phyloP scores from a whole-genome alignment of 2,797 vertebrate species.

The Microctenopoma stevenorrisi region DNA sequence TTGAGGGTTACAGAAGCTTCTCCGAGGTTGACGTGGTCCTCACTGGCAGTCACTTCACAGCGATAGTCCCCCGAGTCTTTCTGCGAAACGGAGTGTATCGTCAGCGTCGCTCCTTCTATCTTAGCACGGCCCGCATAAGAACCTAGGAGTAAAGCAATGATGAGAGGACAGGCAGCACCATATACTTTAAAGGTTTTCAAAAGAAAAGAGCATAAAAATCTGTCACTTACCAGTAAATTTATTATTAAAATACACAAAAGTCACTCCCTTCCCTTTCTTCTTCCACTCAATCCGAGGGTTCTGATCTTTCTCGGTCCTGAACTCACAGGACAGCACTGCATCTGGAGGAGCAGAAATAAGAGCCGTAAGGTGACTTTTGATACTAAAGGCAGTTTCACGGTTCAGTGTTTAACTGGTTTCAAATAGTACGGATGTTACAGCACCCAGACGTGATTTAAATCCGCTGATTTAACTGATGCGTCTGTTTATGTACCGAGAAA shows the following conservation, averaged over 20 bases:
- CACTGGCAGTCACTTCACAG: slow-evolving; percentile 91
- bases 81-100: slow-evolving; percentile 90
- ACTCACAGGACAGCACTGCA: slow-evolving; percentile 89
- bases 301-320: slow-evolving; percentile 84
- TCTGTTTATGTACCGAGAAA: too few relatives aligned
- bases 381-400: not conserved
- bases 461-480: not conserved
- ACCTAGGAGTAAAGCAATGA: slow-evolving; percentile 61
- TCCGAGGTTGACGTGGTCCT: slow-evolving; percentile 87
- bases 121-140: slow-evolving; percentile 86
- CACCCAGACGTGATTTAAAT: not conserved
- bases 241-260: slow-evolving; percentile 90
- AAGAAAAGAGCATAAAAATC: not conserved
- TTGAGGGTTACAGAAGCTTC: slow-evolving; percentile 87
- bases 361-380: not conserved
- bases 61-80: slow-evolving; percentile 92
- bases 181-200: not conserved
- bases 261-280: slow-evolving; percentile 86
- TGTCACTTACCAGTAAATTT: slow-evolving; percentile 82
- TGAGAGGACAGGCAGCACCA: too few relatives aligned
- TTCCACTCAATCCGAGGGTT: slow-evolving; percentile 94
- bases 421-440: too few relatives aligned
- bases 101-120: slow-evolving; percentile 90
- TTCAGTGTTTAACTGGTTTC: not conserved
- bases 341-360: slow-evolving; percentile 75